phyloP scores from a whole-genome alignment of 37 sponge, comb jelly and placozoan species.

The Lycopodina hypogea region DNA sequence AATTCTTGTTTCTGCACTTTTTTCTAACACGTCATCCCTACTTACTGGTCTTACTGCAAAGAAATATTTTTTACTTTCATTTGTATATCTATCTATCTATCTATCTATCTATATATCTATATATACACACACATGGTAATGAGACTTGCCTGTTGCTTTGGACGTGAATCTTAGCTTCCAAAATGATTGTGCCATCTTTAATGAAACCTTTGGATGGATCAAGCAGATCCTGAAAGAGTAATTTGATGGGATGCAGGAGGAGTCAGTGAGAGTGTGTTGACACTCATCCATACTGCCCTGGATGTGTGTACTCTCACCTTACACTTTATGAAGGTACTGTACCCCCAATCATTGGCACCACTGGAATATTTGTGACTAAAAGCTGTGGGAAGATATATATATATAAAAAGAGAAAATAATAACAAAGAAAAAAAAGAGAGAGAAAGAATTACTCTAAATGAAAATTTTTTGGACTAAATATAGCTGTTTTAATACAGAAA shows the following conservation, averaged over 20 bases:
- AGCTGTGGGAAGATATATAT: no score
- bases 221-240: slow-evolving; percentile 10
- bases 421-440: not conserved
- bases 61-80: no score
- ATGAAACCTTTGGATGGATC: slow-evolving; percentile 23
- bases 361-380: slow-evolving; percentile 26
- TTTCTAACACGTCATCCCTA: no score
- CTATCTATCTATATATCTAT: no score
- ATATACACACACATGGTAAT: no score
- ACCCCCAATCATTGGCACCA: slow-evolving; percentile 34
- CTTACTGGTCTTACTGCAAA: no score
- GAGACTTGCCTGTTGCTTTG: not conserved
- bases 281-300: not conserved
- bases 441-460: not conserved
- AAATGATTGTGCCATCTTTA: slow-evolving; percentile 19
- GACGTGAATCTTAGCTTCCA: slow-evolving; percentile 10
- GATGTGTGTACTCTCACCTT: not conserved
- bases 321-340: slow-evolving; percentile 25
- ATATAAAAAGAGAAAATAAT: no score
- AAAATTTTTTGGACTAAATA: no score
- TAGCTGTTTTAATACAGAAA: no score
- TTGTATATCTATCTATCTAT: no score
- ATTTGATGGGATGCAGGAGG: not conserved
- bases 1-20: no score
- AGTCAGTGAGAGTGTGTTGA: no score